Percentiles rank a stretch among this genome's conserved stretches.
These are phyloP conservation scores for Sebastolobus altivelis DNA, from an alignment of 2,797 vertebrate genomes.

Conservation along the genomic window DNA sequence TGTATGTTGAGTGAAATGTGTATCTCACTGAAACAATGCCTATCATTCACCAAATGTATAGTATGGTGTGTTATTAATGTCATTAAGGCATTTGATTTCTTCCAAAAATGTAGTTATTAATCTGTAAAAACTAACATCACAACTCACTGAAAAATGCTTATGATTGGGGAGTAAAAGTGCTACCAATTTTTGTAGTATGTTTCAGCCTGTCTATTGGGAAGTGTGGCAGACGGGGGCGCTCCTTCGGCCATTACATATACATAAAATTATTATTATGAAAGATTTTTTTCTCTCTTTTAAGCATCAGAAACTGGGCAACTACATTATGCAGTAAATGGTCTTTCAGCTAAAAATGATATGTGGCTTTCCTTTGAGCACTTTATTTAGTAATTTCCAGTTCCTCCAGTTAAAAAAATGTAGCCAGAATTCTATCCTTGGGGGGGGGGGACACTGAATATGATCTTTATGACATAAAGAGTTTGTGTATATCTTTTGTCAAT, in stretches of 20 bases:
- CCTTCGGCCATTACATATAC: not conserved
- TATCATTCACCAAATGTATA: constrained; percentile 30
- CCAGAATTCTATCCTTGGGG: not conserved
- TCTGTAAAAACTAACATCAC: constrained; percentile 23
- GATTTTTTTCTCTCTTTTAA: not conserved
- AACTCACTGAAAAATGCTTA: constrained; percentile 22
- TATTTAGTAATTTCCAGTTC: not conserved
- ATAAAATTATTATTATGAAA: not conserved
- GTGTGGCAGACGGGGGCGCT: not conserved
- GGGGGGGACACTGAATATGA: not conserved
- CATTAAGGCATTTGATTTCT: constrained; percentile 12
- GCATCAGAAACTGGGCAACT: not conserved
- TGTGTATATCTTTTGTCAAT: constrained; percentile 2
- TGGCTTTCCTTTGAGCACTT: constrained; percentile 10
- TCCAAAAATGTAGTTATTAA: constrained; percentile 28
- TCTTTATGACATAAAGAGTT: not conserved
- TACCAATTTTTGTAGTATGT: not conserved
- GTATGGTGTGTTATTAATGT: not conserved
- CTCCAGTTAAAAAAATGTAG: not conserved
- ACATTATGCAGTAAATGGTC: not conserved
- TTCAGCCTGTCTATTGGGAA: not conserved
- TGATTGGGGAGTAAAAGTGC: constrained; percentile 16
- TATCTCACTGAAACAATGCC: constrained; percentile 19
- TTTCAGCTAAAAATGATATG: not conserved
- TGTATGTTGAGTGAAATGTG: constrained; percentile 12